Conservation (phyloP, 2,888 invertebrate genomes). For the Lycia hirtaria region DNA sequence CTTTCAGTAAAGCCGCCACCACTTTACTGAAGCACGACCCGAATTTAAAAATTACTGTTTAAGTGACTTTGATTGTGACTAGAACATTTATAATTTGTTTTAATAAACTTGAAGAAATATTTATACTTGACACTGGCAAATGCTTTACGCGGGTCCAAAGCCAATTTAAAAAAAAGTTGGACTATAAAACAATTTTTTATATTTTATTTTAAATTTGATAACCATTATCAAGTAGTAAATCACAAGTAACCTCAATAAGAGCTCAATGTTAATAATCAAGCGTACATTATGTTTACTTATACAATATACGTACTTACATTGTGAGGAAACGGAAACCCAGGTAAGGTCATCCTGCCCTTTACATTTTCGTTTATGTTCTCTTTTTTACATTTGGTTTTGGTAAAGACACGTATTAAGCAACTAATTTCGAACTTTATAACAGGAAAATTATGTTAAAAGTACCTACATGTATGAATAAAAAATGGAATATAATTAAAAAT, state of each 20-base stretch:
- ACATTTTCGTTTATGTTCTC: conserved; percentile 16
- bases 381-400: conserved; percentile 10
- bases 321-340: conserved; percentile 31
- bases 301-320: conserved; percentile 11
- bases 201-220: not conserved
- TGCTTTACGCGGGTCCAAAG: no score
- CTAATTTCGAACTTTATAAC: conserved; percentile 9
- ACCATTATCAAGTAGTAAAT: conserved; percentile 17
- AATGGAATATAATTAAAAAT: not conserved
- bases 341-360: conserved; percentile 22
- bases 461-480: not conserved
- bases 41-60: no score
- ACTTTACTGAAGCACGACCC: no score
- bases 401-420: not conserved
- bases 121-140: no score
- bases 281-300: conserved; percentile 9
- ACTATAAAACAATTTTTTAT: not conserved
- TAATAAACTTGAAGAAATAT: no score
- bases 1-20: no score
- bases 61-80: no score
- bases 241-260: conserved; percentile 25
- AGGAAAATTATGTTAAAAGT: not conserved
- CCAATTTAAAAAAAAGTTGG: no score
- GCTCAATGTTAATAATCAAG: conserved; percentile 20
- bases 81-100: no score